These are phyloP conservation scores for Hypsopygia costalis DNA, from an alignment of 2,888 invertebrate species.

Conservation along the genomic window DNA sequence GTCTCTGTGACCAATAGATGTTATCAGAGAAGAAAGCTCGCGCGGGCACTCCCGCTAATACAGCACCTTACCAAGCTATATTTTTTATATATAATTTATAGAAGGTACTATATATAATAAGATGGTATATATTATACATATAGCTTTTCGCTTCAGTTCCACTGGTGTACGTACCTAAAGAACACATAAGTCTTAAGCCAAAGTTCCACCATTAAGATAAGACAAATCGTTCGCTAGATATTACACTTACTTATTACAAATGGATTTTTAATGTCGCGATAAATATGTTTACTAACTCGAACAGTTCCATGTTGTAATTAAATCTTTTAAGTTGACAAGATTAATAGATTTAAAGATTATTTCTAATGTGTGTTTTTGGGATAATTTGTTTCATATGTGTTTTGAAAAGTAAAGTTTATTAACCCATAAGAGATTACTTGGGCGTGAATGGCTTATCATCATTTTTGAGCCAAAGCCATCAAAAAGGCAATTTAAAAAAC, in stretches of 20 bases:
- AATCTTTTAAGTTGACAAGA: background rate
- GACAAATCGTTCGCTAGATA: constrained; percentile 51
- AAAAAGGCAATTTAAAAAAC: too few species aligned
- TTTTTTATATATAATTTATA: too few species aligned
- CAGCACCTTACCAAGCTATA: too few species aligned
- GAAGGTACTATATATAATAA: too few species aligned
- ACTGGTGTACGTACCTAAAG: background rate
- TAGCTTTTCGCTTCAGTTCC: too few species aligned
- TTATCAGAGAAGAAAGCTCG: too few species aligned
- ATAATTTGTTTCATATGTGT: background rate
- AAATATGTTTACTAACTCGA: constrained; percentile 26
- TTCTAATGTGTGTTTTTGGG: background rate
- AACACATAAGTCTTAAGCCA: constrained; percentile 31
- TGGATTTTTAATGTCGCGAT: constrained; percentile 61
- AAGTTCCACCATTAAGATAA: constrained; percentile 67
- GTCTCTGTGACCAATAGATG: too few species aligned
- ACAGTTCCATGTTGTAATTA: background rate
- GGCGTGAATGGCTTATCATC: too few species aligned
- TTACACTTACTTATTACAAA: constrained; percentile 36
- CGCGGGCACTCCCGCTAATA: too few species aligned
- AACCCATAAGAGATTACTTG: too few species aligned
- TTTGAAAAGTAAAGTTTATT: background rate
- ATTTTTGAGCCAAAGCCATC: too few species aligned
- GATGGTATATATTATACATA: too few species aligned
- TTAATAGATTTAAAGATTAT: constrained; percentile 8